Evolutionary conservation across 2,888 invertebrate genomes (phyloP).

Genomic region (Chrysomela aeneicollis): DNA sequence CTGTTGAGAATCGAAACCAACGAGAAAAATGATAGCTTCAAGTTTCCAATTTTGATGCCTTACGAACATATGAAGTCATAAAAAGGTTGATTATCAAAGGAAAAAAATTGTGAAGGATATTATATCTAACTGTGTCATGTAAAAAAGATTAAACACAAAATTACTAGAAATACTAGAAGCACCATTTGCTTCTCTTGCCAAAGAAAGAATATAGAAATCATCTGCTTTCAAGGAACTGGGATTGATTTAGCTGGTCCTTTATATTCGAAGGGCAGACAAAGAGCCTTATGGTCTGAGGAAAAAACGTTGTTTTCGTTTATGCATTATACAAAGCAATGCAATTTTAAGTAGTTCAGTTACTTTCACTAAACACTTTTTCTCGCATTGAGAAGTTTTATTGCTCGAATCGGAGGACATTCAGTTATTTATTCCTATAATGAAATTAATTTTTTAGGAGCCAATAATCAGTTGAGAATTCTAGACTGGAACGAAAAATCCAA

Average conservation of each 20-base stretch:
- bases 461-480: slow-evolving; percentile 40
- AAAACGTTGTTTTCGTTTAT: slow-evolving; percentile 56
- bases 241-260: slow-evolving; percentile 55
- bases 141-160: slow-evolving; percentile 36
- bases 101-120: slow-evolving; percentile 24
- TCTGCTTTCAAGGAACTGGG: slow-evolving; percentile 47
- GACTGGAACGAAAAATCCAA: too few relatives aligned
- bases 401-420: slow-evolving; percentile 46
- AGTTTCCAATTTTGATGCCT: slow-evolving; percentile 15
- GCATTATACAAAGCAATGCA: slow-evolving; percentile 54
- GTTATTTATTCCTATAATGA: slow-evolving; percentile 55
- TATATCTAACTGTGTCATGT: slow-evolving; percentile 29
- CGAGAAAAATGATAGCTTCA: slow-evolving; percentile 1
- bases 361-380: slow-evolving; percentile 49
- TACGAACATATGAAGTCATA: neutral
- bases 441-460: slow-evolving; percentile 52
- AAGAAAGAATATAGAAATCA: slow-evolving; percentile 44
- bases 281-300: too few relatives aligned
- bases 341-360: slow-evolving; percentile 50
- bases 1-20: neutral
- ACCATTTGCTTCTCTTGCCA: slow-evolving; percentile 43
- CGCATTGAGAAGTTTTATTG: slow-evolving; percentile 49
- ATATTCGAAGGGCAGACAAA: slow-evolving; percentile 39
- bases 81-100: slow-evolving; percentile 30
- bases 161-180: slow-evolving; percentile 30